Evolutionary conservation across 1,140 invertebrate genomes (phyloP).

Genomic region (Nautilus pompilius): DNA sequence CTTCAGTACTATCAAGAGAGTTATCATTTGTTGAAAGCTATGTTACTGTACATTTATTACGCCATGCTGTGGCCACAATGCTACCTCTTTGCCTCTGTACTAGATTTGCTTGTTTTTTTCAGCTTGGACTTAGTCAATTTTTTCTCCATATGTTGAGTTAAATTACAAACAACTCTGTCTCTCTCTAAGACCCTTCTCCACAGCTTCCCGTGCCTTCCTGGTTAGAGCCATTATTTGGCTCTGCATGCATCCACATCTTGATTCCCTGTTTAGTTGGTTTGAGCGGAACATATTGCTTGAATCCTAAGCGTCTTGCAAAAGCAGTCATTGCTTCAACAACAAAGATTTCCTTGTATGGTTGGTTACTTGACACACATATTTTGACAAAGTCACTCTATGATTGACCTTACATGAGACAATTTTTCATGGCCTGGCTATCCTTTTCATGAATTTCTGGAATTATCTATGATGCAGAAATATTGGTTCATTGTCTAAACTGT

Average conservation of each 20-base stretch:
- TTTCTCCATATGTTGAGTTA: not conserved
- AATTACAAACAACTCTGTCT: too few relatives aligned
- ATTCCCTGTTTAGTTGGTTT: constrained; percentile 47
- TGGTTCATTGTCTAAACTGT: constrained; percentile 9
- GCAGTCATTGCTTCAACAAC: constrained; percentile 14
- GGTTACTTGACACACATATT: not conserved
- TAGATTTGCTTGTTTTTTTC: too few relatives aligned
- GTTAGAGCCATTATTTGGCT: constrained; percentile 18
- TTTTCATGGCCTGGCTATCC: not conserved
- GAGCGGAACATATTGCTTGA: constrained; percentile 35
- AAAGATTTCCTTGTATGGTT: constrained; percentile 2
- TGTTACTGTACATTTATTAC: too few relatives aligned
- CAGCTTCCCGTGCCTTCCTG: not conserved
- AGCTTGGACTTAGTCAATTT: too few relatives aligned
- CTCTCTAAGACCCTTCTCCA: not conserved
- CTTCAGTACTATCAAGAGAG: too few relatives aligned
- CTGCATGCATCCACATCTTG: constrained; percentile 39
- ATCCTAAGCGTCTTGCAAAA: constrained; percentile 3
- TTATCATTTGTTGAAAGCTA: too few relatives aligned
- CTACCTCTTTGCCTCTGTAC: too few relatives aligned
- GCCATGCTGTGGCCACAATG: too few relatives aligned
- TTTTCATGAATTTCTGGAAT: not conserved
- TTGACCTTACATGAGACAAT: too few relatives aligned
- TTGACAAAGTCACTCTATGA: not conserved
- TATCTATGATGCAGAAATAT: not conserved